Base-by-base conservation (phyloP, 2,113 vertebrate species). In the Psophia crepitans region DNA sequence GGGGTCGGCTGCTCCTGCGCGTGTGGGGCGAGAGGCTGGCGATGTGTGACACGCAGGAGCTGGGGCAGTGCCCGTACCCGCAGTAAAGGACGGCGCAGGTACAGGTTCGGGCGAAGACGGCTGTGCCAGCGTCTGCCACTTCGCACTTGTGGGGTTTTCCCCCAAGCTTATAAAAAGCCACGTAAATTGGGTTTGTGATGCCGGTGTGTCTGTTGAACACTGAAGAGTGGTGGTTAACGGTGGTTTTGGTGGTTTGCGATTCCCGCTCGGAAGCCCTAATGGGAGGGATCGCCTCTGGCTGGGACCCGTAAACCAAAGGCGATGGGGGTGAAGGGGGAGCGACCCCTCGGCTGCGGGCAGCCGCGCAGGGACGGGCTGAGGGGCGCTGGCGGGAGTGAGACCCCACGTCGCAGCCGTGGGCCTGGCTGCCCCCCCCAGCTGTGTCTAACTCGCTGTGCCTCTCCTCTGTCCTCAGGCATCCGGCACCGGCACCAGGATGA, bases 401-500 rank as follows among this genome's bases (percentile, higher is more conserved):
- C 14, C 4, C 61, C 3, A 2, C 0, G 2, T 15, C 21, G 3
- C 2, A 8, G 2, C 21, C 0, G 0, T 0, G 14, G 3, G 12
- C 58, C 51, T 0, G 3, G 27, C 35, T 22, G 23, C 10, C 24
- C 5, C 9, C 4, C 7, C 14, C 6, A 3, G 5, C 46, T 11
- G 39, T 3, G 17, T 39, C 9, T 57, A 22, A 66, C n/a, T 7
- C 3, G 12, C 73, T 7, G 0, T 13, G 5, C 4, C 5, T 9
- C 9, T 22, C 6, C 6, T 46, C 17, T 92, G 12, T 39, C 11
- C 28, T 21, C 97, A 99, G 99, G 98, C 98, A 2, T 97, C 98
- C 86, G 98, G 99, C 84, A 87, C 98, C 33, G 97, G 98, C 96
- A 64, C 96, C 98, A 99, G 99, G 97, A 99, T 99, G 99, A 99